Percentiles rank a stretch among this genome's conserved stretches.
Evolutionary conservation across 2,797 vertebrate species (phyloP).

Genomic region (Macropus fuliginosus): DNA sequence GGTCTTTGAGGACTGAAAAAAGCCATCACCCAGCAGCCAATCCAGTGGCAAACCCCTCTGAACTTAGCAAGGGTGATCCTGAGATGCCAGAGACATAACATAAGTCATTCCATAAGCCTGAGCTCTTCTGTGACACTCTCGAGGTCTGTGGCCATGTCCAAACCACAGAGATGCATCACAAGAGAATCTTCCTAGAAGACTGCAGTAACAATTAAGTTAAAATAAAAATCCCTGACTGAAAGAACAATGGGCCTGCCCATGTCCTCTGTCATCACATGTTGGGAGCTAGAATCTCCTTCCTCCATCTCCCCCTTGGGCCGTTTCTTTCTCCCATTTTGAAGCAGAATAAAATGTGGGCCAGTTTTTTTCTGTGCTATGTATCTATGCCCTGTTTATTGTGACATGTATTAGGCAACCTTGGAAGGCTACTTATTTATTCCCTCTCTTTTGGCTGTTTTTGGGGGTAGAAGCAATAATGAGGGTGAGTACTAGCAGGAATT

Average conservation of each 20-base stretch:
- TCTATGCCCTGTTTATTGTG: background rate
- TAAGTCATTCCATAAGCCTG: background rate
- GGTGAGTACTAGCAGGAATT: background rate
- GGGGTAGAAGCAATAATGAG: slow-evolving; percentile 3
- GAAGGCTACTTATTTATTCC: background rate
- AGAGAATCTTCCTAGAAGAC: background rate
- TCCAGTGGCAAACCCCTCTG: too few relatives aligned
- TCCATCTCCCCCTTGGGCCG: background rate
- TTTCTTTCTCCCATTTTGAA: background rate
- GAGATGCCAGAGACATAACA: background rate
- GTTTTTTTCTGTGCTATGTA: background rate
- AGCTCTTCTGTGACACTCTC: too few relatives aligned
- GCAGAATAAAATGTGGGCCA: background rate
- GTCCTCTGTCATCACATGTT: background rate
- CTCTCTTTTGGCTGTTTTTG: background rate
- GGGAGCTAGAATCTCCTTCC: background rate
- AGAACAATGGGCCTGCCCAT: background rate
- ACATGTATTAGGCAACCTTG: background rate
- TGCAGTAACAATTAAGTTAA: background rate
- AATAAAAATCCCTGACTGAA: background rate
- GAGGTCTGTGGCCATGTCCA: too few relatives aligned
- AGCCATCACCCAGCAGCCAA: background rate
- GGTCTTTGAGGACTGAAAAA: background rate
- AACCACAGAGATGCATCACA: background rate
- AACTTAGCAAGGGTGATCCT: background rate